A percentile compares a stretch with the other conserved stretches of the same genome.
Conservation (phyloP, 1,140 invertebrate genomes). For the Zaprionus davidi region DNA sequence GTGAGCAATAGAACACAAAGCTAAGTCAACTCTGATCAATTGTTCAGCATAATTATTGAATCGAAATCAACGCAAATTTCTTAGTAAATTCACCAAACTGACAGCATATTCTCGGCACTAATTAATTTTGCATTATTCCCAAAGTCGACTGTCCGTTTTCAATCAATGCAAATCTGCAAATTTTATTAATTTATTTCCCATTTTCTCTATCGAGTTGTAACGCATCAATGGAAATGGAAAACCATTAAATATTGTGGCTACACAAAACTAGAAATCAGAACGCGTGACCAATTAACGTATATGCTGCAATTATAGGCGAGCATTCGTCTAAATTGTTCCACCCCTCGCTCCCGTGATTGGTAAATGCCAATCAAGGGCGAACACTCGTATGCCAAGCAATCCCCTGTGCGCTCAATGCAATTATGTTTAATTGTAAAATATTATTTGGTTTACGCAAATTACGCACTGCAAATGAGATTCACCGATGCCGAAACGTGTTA, state of each 20-base stretch:
- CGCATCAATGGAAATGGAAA: not conserved
- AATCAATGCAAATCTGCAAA: not conserved
- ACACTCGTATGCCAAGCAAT: constrained; percentile 2
- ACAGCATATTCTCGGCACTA: constrained; percentile 26
- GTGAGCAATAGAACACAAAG: not conserved
- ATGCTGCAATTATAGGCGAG: constrained; percentile 38
- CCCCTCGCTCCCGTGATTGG: not conserved
- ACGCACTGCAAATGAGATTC: constrained; percentile 56
- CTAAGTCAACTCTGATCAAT: no score
- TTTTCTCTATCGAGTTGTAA: not conserved
- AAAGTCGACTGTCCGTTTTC: not conserved
- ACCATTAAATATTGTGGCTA: constrained; percentile 30
- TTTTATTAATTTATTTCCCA: constrained; percentile 3
- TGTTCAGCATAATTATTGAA: not conserved
- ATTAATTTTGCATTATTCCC: constrained; percentile 56
- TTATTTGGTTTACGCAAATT: constrained; percentile 74
- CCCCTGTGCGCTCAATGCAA: constrained; percentile 60
- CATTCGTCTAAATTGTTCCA: constrained; percentile 55
- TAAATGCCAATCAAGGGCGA: constrained; percentile 52
- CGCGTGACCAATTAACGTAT: constrained; percentile 44
- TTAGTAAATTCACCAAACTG: not conserved
- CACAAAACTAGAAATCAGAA: constrained; percentile 24
- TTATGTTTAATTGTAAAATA: constrained; percentile 78
- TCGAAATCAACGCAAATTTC: not conserved
- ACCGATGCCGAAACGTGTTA: constrained; percentile 43